Percentiles rank a stretch among this genome's conserved stretches.
phyloP scores from a whole-genome alignment of 2,113 vertebrate species.

The Syngnathus floridae region DNA sequence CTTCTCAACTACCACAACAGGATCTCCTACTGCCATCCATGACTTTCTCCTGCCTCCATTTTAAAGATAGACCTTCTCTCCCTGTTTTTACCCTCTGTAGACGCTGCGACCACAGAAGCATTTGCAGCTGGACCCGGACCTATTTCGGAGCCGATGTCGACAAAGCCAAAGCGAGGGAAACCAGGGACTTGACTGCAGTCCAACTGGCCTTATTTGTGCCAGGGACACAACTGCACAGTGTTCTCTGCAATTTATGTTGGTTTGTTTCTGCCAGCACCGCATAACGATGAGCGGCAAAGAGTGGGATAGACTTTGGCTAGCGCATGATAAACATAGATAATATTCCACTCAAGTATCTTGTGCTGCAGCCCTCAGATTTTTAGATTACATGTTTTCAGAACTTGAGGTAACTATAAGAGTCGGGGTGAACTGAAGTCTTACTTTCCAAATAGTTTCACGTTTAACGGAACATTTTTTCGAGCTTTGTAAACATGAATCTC shows the following conservation, averaged over 20 bases:
- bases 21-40: conserved; percentile 21
- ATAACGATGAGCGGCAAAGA: conserved; percentile 45
- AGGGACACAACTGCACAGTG: conserved; percentile 61
- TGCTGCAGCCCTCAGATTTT: conserved; percentile 13
- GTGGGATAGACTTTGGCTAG: conserved; percentile 42
- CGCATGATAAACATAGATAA: conserved; percentile 52
- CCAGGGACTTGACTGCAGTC: conserved; percentile 59
- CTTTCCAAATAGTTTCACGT: neutral
- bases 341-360: conserved; percentile 39
- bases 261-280: conserved; percentile 55
- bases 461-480: neutral
- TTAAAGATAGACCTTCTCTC: conserved; percentile 47
- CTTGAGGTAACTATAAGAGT: conserved; percentile 17
- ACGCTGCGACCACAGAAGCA: conserved; percentile 53
- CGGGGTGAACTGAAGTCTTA: conserved; percentile 22
- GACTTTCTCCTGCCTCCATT: conserved; percentile 24
- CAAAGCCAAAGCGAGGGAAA: conserved; percentile 53
- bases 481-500: conserved; percentile 76
- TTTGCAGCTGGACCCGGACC: conserved; percentile 61
- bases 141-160: conserved; percentile 67
- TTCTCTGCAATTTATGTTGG: conserved; percentile 54
- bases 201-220: conserved; percentile 45
- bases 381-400: conserved; percentile 29
- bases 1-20: conserved; percentile 9
- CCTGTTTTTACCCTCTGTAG: conserved; percentile 43